These are phyloP conservation scores for Cyrtorhinus lividipennis DNA, from an alignment of 1,140 invertebrate genomes.

Conservation along the genomic window DNA sequence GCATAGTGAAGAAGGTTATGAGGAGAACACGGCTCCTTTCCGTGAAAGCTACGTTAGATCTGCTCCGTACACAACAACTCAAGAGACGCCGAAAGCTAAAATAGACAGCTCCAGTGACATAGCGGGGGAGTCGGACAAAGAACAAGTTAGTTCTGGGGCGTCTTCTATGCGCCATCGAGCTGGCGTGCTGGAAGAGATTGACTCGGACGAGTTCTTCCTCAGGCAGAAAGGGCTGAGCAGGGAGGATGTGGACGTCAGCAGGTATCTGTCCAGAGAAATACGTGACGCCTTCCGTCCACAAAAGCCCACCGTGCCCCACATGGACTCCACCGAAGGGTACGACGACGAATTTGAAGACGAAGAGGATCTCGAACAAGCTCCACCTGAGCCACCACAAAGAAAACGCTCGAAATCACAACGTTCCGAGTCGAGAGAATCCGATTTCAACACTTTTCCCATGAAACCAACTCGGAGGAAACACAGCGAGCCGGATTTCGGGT, in stretches of 20 bases:
- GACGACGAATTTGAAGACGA: constrained; percentile 28
- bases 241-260: constrained; percentile 60
- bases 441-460: constrained; percentile 19
- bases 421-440: constrained; percentile 3
- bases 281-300: constrained; percentile 54
- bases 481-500: constrained; percentile 6
- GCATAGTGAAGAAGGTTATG: constrained; percentile 21
- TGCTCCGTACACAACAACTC: constrained; percentile 16
- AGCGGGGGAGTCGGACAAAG: constrained; percentile 29
- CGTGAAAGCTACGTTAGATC: constrained; percentile 24
- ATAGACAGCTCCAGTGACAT: constrained; percentile 24
- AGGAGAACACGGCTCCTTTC: constrained; percentile 21
- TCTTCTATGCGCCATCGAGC: constrained; percentile 35
- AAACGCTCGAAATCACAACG: constrained; percentile 27
- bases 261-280: constrained; percentile 60
- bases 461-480: constrained; percentile 13
- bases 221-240: constrained; percentile 61
- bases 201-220: constrained; percentile 73
- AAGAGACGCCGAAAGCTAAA: constrained; percentile 17
- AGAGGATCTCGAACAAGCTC: background rate
- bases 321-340: constrained; percentile 32
- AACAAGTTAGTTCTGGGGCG: constrained; percentile 35
- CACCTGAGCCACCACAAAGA: constrained; percentile 27
- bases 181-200: constrained; percentile 64
- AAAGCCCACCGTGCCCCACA: constrained; percentile 43